Conservation (phyloP, 2,113 vertebrate genomes). For the Thymallus thymallus region DNA sequence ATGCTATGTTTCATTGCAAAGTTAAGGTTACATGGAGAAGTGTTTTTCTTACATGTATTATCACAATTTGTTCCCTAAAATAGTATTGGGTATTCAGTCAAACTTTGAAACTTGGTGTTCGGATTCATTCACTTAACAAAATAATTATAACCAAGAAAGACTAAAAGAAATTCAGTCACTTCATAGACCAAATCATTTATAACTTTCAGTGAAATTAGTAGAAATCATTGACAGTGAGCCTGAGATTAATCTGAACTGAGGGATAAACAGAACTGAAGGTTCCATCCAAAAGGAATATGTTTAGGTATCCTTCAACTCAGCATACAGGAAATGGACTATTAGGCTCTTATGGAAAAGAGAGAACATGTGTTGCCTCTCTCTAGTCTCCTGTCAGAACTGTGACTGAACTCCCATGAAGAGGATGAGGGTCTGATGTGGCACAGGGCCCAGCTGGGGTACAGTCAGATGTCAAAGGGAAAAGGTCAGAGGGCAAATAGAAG, state of each 20-base stretch:
- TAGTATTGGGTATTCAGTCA: not conserved
- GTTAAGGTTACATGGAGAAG: not conserved
- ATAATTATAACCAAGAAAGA: not conserved
- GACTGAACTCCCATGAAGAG: not conserved
- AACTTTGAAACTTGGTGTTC: not conserved
- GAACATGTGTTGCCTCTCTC: not conserved
- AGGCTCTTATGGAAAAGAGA: slow-evolving; percentile 23
- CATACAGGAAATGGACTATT: slow-evolving; percentile 58
- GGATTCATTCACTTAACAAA: not conserved
- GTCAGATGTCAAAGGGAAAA: not conserved
- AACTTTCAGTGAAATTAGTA: slow-evolving; percentile 31
- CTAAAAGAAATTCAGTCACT: not conserved
- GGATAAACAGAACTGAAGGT: slow-evolving; percentile 14
- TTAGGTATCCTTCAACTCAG: slow-evolving; percentile 27
- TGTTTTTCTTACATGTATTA: not conserved
- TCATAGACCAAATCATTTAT: not conserved
- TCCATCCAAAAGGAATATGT: slow-evolving; percentile 35
- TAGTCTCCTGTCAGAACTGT: not conserved
- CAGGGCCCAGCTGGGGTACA: not conserved
- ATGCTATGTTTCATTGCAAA: not conserved
- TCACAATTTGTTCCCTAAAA: not conserved
- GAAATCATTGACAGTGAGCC: slow-evolving; percentile 12
- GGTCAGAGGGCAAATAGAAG: slow-evolving; percentile 15
- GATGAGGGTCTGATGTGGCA: not conserved
- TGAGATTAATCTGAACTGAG: slow-evolving; percentile 18